Conservation (phyloP, 2,797 vertebrate species). For the Cossypha caffra region DNA sequence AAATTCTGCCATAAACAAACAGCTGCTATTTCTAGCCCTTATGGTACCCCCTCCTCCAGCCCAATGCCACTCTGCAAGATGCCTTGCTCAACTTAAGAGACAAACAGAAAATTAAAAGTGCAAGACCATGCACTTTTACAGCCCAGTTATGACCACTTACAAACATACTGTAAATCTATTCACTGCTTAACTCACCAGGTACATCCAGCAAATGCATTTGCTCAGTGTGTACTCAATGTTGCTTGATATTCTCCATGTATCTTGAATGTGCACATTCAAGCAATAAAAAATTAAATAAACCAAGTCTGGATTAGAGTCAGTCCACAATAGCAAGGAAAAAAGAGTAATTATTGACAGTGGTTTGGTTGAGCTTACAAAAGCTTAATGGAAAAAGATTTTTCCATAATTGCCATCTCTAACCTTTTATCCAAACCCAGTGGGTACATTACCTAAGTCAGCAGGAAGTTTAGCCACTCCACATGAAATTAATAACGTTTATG, state of each 20-base stretch:
- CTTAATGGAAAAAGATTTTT: slow-evolving; percentile 50
- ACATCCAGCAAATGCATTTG: slow-evolving; percentile 6
- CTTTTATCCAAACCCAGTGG: slow-evolving; percentile 53
- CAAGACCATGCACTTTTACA: neutral
- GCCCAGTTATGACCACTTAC: slow-evolving; percentile 12
- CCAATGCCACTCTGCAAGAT: neutral
- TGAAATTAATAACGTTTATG: slow-evolving; percentile 42
- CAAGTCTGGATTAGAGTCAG: slow-evolving; percentile 16
- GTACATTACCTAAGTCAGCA: slow-evolving; percentile 52
- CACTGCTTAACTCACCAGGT: neutral
- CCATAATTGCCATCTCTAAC: slow-evolving; percentile 48
- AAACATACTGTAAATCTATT: slow-evolving; percentile 27
- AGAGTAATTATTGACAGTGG: slow-evolving; percentile 37
- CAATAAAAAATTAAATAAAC: slow-evolving; percentile 17
- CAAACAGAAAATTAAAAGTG: neutral
- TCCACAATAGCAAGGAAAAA: neutral
- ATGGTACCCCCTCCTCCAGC: neutral
- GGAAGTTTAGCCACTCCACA: slow-evolving; percentile 45
- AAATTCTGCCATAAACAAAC: slow-evolving; percentile 36
- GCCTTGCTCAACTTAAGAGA: slow-evolving; percentile 3
- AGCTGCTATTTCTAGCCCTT: slow-evolving; percentile 47
- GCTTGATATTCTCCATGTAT: neutral
- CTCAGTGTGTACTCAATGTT: neutral
- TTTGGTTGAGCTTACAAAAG: slow-evolving; percentile 49
- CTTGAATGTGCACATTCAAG: neutral